A percentile compares a stretch with the other conserved stretches of the same genome.
These are phyloP conservation scores for Dascyllus trimaculatus DNA, from an alignment of 2,113 vertebrate genomes.

Conservation along the genomic window DNA sequence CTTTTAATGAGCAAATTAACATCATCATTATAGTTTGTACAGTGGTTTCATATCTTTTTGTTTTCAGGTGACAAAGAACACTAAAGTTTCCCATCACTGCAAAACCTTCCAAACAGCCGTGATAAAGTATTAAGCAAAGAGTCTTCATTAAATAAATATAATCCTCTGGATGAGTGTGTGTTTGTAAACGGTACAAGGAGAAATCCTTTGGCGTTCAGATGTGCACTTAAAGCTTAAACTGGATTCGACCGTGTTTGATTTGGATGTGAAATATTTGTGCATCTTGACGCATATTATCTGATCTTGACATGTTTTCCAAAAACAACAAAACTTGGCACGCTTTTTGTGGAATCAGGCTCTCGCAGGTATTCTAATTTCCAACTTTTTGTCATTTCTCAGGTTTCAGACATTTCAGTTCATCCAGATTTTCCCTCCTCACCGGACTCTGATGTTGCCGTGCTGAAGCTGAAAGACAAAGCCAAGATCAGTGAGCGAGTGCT, in stretches of 20 bases:
- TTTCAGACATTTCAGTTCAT: constrained; percentile 89
- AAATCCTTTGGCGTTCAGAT: constrained; percentile 32
- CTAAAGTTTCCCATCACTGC: background rate
- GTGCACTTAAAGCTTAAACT: constrained; percentile 39
- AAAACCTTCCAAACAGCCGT: constrained; percentile 35
- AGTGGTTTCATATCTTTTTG: background rate
- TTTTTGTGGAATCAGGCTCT: background rate
- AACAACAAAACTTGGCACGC: constrained; percentile 14
- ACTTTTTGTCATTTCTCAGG: constrained; percentile 72
- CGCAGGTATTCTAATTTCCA: constrained; percentile 6
- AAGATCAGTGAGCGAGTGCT: constrained; percentile 87
- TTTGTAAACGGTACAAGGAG: constrained; percentile 36
- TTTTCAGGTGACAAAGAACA: background rate
- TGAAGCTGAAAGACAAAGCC: constrained; percentile 92
- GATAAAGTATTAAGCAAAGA: constrained; percentile 19
- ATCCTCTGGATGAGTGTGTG: constrained; percentile 46
- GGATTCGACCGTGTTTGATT: constrained; percentile 16
- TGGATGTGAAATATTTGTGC: constrained; percentile 31
- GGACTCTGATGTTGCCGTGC: constrained; percentile 88
- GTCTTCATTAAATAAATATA: constrained; percentile 40
- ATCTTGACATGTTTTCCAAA: constrained; percentile 27
- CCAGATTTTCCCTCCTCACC: constrained; percentile 88
- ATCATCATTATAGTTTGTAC: background rate
- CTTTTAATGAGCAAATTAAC: background rate
- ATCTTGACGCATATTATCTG: constrained; percentile 28